These are phyloP conservation scores for Agonopterix heracliana DNA, from an alignment of 2,888 invertebrate genomes.

Conservation along the genomic window DNA sequence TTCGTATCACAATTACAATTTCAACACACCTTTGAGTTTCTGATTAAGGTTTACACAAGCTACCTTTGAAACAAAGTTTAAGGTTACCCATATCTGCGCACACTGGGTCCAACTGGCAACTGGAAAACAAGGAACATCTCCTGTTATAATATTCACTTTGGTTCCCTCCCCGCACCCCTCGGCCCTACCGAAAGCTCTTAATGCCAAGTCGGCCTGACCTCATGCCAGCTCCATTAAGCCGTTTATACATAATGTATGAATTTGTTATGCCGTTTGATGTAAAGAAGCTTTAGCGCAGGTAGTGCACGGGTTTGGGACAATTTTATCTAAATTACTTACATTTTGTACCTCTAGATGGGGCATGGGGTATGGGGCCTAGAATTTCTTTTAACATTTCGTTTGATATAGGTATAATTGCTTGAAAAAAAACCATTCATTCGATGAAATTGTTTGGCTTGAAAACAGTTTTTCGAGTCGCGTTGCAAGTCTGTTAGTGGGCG, in stretches of 20 bases:
- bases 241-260: conserved; percentile 76
- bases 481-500: too few relatives aligned
- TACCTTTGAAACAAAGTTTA: conserved; percentile 3
- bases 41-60: background rate
- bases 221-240: conserved; percentile 73
- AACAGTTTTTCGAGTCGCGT: too few relatives aligned
- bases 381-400: too few relatives aligned
- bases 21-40: background rate
- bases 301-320: conserved; percentile 60
- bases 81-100: background rate
- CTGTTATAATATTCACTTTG: conserved; percentile 75
- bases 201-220: conserved; percentile 72
- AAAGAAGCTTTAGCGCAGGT: conserved; percentile 71
- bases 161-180: conserved; percentile 32
- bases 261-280: conserved; percentile 76
- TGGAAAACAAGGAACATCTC: conserved; percentile 38
- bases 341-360: background rate
- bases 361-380: background rate
- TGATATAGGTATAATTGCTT: too few relatives aligned
- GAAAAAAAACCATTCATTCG: too few relatives aligned
- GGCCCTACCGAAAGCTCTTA: conserved; percentile 70
- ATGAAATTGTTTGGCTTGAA: too few relatives aligned
- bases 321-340: conserved; percentile 26
- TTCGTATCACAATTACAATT: background rate
- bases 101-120: conserved; percentile 11